phyloP scores from a whole-genome alignment of 2,113 vertebrate species.

The Plecturocebus donacophilus region DNA sequence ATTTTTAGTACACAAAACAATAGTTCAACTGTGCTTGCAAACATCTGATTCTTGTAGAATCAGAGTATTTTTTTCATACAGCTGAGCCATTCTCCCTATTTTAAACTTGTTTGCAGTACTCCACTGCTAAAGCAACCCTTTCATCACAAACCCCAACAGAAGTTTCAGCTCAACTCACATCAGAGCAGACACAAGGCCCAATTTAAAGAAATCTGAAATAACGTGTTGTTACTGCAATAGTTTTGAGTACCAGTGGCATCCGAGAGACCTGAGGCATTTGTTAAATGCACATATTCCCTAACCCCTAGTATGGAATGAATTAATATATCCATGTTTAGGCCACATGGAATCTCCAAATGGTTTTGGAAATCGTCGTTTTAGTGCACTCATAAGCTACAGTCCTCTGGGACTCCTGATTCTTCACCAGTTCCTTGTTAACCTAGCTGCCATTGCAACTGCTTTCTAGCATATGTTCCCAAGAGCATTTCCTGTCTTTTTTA shows the following conservation, averaged over 20 bases:
- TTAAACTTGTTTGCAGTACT: slow-evolving; percentile 8
- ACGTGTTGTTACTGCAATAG: not conserved
- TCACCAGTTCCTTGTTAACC: slow-evolving; percentile 47
- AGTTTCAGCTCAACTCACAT: slow-evolving; percentile 5
- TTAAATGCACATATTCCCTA: not conserved
- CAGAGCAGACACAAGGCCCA: not conserved
- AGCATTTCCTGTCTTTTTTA: slow-evolving; percentile 56
- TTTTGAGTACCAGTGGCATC: not conserved
- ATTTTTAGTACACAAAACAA: not conserved
- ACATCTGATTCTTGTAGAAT: not conserved
- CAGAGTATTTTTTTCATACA: not conserved
- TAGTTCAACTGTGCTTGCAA: not conserved
- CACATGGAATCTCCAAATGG: not conserved
- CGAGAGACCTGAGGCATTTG: not conserved
- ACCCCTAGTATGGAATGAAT: not conserved
- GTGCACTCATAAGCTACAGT: not conserved
- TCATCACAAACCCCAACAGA: not conserved
- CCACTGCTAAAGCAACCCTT: not conserved
- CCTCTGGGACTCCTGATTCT: slow-evolving; percentile 13
- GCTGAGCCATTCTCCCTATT: not conserved
- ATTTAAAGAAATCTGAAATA: not conserved
- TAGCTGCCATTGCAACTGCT: not conserved
- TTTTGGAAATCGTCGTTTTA: not conserved
- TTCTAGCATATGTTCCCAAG: slow-evolving; percentile 39
- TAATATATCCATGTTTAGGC: not conserved